Evolutionary conservation across 2,888 invertebrate genomes (phyloP), one percentile per base, ranked within the genome.

Genomic region (Congeria kusceri): DNA sequence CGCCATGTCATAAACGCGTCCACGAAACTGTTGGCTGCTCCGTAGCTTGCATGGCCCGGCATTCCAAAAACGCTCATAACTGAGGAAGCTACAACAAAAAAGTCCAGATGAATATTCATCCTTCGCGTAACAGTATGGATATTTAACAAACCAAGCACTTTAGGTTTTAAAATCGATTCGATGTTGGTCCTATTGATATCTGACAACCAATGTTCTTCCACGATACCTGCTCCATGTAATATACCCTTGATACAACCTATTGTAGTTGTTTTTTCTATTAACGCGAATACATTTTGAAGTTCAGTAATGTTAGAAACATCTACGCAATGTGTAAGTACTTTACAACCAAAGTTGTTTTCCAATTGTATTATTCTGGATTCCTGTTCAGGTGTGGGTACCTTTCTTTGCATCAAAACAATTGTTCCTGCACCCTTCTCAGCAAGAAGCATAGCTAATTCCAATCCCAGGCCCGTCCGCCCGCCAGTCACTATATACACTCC

Each of bases 21-120:
- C 70, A 87, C 75, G 62, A 91, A 91, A 5, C 86, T 80, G 58
- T 90, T 90, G 18, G 82, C 89, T 11, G 89, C 88, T 3, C 88
- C 89, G 72, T 91, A 89, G 68, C 85, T 88, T 11, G 85, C 71
- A 59, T 91, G 90, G 0, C 89, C 89, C 1, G 82, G 81, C 49
- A 86, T 86, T 9, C 90, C 91, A 25, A 90, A 68, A 0, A 89
- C 66, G 23, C 88, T 84, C 13, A 86, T 82, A 13, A 90, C 84
- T 0, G 90, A 90, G 5, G 91, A 91, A 28, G 88, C 85, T 47
- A 90, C 70, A 3, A 91, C 80, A 68, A 91, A 90, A 49, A 80
- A 88, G 73, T 91, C 89, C 20, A 90, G 76, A 13, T 68, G 32
- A 15, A 82, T 58, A 18, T 68, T 32, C 18, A 83, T 57, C 20